These are phyloP conservation scores for Petaurus breviceps DNA, from an alignment of 2,113 vertebrate species.

Conservation along the genomic window DNA sequence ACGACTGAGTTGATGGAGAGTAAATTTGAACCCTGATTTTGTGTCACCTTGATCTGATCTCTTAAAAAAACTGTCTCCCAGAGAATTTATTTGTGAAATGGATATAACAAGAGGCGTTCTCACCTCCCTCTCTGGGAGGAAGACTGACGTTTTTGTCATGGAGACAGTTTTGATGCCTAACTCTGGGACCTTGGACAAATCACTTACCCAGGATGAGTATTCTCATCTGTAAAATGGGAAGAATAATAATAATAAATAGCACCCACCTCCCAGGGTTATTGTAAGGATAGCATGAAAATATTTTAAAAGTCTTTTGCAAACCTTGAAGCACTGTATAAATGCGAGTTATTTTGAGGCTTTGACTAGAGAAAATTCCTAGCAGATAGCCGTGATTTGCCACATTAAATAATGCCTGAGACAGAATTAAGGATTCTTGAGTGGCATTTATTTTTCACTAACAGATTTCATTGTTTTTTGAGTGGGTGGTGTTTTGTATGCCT, in stretches of 20 bases:
- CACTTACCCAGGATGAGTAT: background rate
- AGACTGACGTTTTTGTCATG: background rate
- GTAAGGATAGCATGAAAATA: background rate
- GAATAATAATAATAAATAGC: background rate
- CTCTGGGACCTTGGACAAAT: background rate
- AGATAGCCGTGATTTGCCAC: constrained; percentile 50
- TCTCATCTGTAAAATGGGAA: background rate
- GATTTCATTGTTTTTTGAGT: background rate
- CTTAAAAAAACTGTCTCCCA: background rate
- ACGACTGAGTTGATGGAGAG: background rate
- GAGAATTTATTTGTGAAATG: background rate
- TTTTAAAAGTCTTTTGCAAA: background rate
- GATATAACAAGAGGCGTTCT: background rate
- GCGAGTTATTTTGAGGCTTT: background rate
- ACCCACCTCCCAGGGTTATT: background rate
- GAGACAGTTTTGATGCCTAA: background rate
- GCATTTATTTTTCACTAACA: constrained; percentile 22
- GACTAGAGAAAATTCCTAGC: background rate
- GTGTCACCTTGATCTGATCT: background rate
- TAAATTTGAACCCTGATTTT: background rate
- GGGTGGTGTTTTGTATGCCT: constrained; percentile 13
- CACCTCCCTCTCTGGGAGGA: background rate
- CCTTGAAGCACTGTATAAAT: background rate
- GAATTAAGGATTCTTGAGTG: constrained; percentile 25
- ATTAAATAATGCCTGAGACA: constrained; percentile 53